Evolutionary conservation across 2,113 vertebrate species (phyloP), one percentile per base, ranked within the genome.

Genomic region (Chaetorhynchus papuensis): DNA sequence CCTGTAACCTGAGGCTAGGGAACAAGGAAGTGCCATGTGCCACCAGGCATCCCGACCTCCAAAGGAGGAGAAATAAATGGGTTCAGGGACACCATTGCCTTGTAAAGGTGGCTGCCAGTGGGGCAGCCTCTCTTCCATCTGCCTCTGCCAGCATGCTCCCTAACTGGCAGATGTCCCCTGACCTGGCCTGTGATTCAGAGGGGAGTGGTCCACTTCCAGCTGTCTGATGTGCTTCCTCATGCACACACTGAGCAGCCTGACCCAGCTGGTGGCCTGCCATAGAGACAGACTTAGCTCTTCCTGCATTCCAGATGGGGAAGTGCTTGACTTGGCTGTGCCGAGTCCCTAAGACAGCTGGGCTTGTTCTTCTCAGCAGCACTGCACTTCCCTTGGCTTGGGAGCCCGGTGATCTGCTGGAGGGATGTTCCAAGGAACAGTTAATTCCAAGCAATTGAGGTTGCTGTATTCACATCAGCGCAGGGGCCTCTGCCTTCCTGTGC

Each of bases 41-140:
- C 52, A 3, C 56, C 10, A 4, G 5, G 20, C 17, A 37, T 59
- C 41, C 52, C 39, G 0, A 0, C 20, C 20, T 77, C 42, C 33
- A 13, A 26, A 49, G 28, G 50, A 69, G 63, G 57, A 16, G 47
- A 52, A 68, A 17, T 11, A 2, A 26, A 13, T 6, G 23, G 22
- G 17, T 27, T 49, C 18, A 68, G 45, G 54, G 60, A 33, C 27
- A 26, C 30, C 3, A 6, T 4, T 70, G 54, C 13, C 35, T 27
- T 30, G 26, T 37, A 15, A 47, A 90, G 22, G 70, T 83, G 49
- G 11, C 57, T 90, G 52, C 56, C 4, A 4, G 10, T 27, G 53
- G 23, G 60, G 35, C 56, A 56, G 44, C 27, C 19, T 76, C 47
- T 64, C 31, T 78, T 81, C 41, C 20, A 4, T 15, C 76, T 63